Conservation (phyloP, 2,888 invertebrate species). For the Cotesia congregata region DNA sequence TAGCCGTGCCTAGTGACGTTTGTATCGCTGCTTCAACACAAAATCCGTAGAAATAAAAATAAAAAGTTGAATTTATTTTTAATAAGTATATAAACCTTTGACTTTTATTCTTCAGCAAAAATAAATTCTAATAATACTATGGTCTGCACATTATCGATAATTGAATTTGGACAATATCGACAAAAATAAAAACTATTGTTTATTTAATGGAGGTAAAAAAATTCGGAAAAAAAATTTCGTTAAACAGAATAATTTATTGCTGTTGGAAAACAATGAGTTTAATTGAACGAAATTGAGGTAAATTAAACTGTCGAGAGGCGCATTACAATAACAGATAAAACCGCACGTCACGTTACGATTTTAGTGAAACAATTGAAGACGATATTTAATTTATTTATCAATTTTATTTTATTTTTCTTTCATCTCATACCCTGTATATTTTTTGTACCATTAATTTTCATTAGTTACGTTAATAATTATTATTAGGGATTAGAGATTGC, state of each 20-base stretch:
- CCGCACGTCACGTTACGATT: not conserved
- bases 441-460: no score
- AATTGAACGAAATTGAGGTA: not conserved
- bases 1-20: not conserved
- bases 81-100: not conserved
- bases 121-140: not conserved
- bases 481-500: not conserved
- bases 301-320: not conserved
- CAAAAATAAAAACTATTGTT: no score
- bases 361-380: not conserved
- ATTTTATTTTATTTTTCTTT: no score
- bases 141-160: no score
- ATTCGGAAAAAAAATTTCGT: no score
- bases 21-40: conserved; percentile 4
- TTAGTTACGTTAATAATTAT: no score
- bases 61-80: not conserved
- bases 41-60: conserved; percentile 22
- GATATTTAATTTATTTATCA: not conserved
- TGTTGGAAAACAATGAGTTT: not conserved
- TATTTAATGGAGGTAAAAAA: no score
- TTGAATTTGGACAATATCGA: no score
- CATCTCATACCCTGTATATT: no score
- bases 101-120: not conserved
- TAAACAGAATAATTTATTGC: not conserved
- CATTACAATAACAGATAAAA: not conserved